These are phyloP conservation scores for Chinchilla lanigera DNA, from an alignment of 2,113 vertebrate species.

Conservation along the genomic window DNA sequence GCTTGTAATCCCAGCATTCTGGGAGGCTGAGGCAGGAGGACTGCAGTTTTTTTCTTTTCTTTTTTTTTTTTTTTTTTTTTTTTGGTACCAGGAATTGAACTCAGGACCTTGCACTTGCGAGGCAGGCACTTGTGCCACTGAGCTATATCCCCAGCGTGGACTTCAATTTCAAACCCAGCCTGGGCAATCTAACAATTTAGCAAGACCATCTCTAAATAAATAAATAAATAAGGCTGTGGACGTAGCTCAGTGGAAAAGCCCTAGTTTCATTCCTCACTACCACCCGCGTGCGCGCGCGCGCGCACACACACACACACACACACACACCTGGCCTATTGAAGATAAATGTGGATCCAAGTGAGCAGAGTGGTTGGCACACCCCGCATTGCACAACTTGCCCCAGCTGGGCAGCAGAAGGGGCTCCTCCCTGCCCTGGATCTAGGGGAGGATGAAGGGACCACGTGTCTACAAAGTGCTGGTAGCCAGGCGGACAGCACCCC, in stretches of 20 bases:
- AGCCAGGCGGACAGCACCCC: not conserved
- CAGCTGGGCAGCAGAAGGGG: not conserved
- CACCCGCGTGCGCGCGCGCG: not conserved
- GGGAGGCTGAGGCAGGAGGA: not conserved
- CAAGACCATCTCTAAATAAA: not conserved
- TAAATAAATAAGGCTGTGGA: not conserved
- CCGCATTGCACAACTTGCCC: not conserved
- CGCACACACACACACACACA: not conserved
- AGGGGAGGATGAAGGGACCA: conserved; percentile 46
- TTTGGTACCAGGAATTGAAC: no score
- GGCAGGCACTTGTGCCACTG: no score
- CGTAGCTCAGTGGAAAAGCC: not conserved
- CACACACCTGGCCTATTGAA: not conserved
- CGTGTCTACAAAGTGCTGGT: conserved; percentile 50
- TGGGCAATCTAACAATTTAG: not conserved
- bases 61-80: no score
- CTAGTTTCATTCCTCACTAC: not conserved
- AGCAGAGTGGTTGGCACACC: not conserved
- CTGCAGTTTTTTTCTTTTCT: not conserved
- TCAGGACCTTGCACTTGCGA: no score
- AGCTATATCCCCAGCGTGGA: not conserved
- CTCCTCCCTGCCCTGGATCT: not conserved
- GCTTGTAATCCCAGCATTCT: not conserved
- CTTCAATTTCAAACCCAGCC: not conserved
- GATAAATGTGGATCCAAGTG: not conserved